A percentile compares a stretch with the other conserved stretches of the same genome.
phyloP scores from a whole-genome alignment of 2,888 invertebrate genomes.

The Eurytoma adleriae region DNA sequence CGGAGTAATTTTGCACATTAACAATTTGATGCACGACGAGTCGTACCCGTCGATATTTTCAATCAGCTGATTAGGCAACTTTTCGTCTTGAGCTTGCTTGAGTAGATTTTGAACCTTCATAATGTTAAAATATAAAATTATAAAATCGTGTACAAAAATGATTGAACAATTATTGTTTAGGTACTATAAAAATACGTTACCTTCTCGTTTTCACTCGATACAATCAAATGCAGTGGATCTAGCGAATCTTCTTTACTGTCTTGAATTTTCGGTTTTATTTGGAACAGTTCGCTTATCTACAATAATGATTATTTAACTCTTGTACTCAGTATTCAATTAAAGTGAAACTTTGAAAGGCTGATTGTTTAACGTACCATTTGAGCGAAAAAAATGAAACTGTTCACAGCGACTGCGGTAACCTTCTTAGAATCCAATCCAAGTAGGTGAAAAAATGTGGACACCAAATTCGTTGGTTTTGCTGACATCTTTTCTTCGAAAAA shows the following conservation, averaged over 20 bases:
- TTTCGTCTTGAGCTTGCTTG: constrained; percentile 79
- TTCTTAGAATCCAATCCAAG: constrained; percentile 87
- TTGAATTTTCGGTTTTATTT: constrained; percentile 75
- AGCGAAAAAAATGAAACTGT: constrained; percentile 89
- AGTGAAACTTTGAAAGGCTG: background rate
- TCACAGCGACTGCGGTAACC: constrained; percentile 88
- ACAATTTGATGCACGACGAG: constrained; percentile 83
- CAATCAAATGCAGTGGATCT: constrained; percentile 80
- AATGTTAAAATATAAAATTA: background rate
- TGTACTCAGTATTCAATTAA: background rate
- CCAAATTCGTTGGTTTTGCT: constrained; percentile 67
- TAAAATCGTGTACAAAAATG: background rate
- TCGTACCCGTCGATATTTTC: constrained; percentile 80
- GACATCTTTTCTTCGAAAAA: constrained; percentile 62
- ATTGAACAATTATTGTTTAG: background rate
- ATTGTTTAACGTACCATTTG: constrained; percentile 81
- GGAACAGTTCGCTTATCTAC: constrained; percentile 81
- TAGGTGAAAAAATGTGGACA: constrained; percentile 81
- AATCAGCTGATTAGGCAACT: constrained; percentile 81
- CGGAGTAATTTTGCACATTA: constrained; percentile 88
- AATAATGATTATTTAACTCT: constrained; percentile 61
- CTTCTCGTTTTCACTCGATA: constrained; percentile 80
- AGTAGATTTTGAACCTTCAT: constrained; percentile 76
- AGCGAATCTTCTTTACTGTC: constrained; percentile 54
- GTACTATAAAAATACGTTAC: constrained; percentile 66